phyloP scores from a whole-genome alignment of 2,888 invertebrate species.

The Druceiella hillmani region DNA sequence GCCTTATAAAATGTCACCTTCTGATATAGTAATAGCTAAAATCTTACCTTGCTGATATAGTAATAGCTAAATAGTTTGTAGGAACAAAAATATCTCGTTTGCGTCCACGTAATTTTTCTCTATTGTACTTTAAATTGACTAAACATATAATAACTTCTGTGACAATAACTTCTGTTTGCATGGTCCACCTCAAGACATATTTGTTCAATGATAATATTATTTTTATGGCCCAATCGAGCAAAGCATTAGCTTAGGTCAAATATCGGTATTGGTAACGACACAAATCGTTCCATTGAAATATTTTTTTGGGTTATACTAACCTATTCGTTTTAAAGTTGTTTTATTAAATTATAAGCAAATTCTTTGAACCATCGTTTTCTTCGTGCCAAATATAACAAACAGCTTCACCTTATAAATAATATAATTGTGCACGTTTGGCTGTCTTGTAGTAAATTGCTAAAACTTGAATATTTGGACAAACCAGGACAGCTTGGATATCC shows the following conservation, averaged over 20 bases:
- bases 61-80: too few relatives aligned
- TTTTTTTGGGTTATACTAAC: conserved; percentile 10
- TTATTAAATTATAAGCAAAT: conserved; percentile 19
- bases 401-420: conserved; percentile 15
- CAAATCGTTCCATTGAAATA: conserved; percentile 13
- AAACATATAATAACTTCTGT: conserved; percentile 18
- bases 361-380: conserved; percentile 19
- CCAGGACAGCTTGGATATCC: too few relatives aligned
- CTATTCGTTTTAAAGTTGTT: conserved; percentile 13
- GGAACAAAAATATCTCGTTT: too few relatives aligned
- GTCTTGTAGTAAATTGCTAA: conserved; percentile 14
- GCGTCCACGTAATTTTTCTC: conserved; percentile 14
- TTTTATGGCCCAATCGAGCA: conserved; percentile 11
- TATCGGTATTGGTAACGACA: conserved; percentile 13
- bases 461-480: conserved; percentile 11
- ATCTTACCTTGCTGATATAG: too few relatives aligned
- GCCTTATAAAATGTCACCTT: too few relatives aligned
- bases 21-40: too few relatives aligned
- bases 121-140: conserved; percentile 12
- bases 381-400: conserved; percentile 25
- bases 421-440: conserved; percentile 14
- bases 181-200: conserved; percentile 16
- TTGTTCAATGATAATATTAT: conserved; percentile 13
- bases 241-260: conserved; percentile 10
- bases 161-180: too few relatives aligned